Percentiles rank a stretch among this genome's conserved stretches.
Conservation (phyloP, 2,113 vertebrate genomes). For the Piprites chloris region DNA sequence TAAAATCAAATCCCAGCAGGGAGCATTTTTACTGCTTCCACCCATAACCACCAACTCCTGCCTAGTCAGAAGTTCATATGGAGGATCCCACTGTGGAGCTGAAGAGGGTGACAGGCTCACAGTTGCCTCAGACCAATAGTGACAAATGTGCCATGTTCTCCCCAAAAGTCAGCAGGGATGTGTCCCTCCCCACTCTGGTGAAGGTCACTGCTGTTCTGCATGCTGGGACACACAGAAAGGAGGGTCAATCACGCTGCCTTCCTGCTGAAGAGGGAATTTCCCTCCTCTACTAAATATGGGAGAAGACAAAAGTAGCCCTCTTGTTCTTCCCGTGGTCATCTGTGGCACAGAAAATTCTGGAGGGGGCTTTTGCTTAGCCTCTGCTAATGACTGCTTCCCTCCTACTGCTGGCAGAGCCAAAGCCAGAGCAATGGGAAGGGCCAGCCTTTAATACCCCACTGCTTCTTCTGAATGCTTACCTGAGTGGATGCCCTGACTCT, state of each 20-base stretch:
- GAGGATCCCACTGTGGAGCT: not conserved
- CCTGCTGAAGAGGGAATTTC: not conserved
- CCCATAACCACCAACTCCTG: not conserved
- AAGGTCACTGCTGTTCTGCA: not conserved
- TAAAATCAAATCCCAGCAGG: not conserved
- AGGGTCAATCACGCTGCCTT: not conserved
- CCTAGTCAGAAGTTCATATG: fast-evolving
- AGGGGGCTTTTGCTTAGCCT: not conserved
- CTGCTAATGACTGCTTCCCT: not conserved
- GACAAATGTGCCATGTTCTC: not conserved
- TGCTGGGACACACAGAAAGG: not conserved
- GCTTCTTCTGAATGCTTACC: not conserved
- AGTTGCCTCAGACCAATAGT: not conserved
- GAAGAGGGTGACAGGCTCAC: not conserved
- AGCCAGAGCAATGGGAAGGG: fast-evolving
- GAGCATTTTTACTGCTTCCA: not conserved
- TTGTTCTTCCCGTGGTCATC: not conserved
- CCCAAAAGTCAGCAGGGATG: not conserved
- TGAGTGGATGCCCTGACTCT: fast-evolving
- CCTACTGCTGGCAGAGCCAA: not conserved
- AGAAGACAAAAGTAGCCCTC: not conserved
- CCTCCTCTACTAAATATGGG: not conserved
- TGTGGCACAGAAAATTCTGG: not conserved
- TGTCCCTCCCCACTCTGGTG: not conserved
- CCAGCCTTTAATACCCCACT: not conserved